Percentiles rank a stretch among this genome's conserved stretches.
These are phyloP conservation scores for Grammomys dolichurus DNA, from an alignment of 2,113 vertebrate species.

Conservation along the genomic window DNA sequence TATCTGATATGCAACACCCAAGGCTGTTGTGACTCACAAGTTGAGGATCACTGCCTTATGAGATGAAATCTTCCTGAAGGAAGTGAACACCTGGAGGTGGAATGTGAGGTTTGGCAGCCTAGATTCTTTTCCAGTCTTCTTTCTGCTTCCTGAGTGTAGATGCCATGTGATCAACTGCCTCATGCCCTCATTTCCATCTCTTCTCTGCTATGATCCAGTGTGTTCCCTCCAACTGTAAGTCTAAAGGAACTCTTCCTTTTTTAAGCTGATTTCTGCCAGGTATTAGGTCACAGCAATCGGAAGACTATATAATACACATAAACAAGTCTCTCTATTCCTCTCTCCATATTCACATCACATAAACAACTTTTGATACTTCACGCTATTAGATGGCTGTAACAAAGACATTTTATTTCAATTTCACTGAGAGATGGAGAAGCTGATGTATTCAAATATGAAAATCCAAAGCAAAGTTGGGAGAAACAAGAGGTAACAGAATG, in stretches of 20 bases:
- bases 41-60: too few species aligned
- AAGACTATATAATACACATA: not conserved
- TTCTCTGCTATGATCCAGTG: accelerated
- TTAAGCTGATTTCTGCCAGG: not conserved
- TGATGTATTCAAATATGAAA: not conserved
- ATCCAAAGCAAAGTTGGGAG: not conserved
- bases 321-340: not conserved
- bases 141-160: not conserved
- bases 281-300: not conserved
- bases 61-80: not conserved
- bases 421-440: not conserved
- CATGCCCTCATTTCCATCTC: not conserved
- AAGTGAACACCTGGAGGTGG: not conserved
- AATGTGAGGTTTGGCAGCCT: not conserved
- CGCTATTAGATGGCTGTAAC: not conserved
- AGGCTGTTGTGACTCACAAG: not conserved
- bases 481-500: not conserved
- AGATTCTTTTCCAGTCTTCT: not conserved
- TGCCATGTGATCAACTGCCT: too few species aligned
- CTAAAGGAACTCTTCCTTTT: not conserved
- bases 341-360: not conserved
- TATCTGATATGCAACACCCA: not conserved
- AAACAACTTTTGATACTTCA: not conserved
- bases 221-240: not conserved
- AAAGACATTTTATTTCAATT: not conserved